Evolutionary conservation across 2,113 vertebrate species (phyloP).

Genomic region (Lagopus leucura): DNA sequence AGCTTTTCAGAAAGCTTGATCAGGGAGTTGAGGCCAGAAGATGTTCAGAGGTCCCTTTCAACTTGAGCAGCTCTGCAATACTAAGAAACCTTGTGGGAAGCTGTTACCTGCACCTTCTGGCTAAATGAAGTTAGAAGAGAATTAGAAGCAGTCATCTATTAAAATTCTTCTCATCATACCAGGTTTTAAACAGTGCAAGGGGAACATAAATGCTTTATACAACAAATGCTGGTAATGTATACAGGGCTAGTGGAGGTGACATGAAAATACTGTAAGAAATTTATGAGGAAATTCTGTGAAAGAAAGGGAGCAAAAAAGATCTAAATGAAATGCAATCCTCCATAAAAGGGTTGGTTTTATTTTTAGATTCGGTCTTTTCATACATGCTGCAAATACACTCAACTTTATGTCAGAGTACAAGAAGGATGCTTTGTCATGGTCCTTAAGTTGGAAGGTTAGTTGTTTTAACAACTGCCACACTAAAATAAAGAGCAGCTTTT

Average conservation of each 20-base stretch:
- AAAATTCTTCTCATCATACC: background rate
- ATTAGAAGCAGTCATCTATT: background rate
- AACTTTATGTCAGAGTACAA: background rate
- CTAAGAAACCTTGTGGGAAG: background rate
- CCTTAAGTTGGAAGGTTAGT: background rate
- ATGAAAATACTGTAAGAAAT: background rate
- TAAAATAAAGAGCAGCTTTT: background rate
- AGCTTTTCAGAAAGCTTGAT: background rate
- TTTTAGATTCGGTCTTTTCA: background rate
- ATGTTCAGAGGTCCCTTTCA: background rate
- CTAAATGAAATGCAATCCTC: background rate
- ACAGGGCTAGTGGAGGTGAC: background rate
- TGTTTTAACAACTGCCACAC: background rate
- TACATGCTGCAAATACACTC: background rate
- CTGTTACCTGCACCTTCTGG: background rate
- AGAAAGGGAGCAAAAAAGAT: slow-evolving; percentile 2
- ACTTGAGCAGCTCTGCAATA: background rate
- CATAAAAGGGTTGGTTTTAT: background rate
- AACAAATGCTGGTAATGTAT: background rate
- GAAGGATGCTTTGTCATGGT: background rate
- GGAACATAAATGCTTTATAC: background rate
- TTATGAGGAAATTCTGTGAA: background rate
- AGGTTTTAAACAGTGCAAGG: background rate
- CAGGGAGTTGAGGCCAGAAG: background rate
- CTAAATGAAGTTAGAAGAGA: background rate